A percentile compares a stretch with the other conserved stretches of the same genome.
Evolutionary conservation across 2,888 invertebrate species (phyloP).

Genomic region (Anthophora plumipes): DNA sequence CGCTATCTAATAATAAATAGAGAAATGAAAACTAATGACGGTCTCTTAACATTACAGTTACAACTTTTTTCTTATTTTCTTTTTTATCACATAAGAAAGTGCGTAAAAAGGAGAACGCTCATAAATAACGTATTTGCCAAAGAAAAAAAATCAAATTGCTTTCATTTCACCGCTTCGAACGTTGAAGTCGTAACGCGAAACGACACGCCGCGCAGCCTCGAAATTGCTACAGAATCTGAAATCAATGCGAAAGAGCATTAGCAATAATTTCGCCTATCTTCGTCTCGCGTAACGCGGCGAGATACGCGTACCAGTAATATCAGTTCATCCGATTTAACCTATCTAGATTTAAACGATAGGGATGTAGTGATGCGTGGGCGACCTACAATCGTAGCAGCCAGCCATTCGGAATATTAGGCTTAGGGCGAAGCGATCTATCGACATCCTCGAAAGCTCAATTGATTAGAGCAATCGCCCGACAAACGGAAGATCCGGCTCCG

Average conservation of each 20-base stretch:
- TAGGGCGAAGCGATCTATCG: constrained; percentile 15
- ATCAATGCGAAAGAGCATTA: constrained; percentile 15
- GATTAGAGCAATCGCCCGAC: not conserved
- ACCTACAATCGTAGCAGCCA: constrained; percentile 18
- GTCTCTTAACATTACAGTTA: too few species aligned
- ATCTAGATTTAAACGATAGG: constrained; percentile 22
- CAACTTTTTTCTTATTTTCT: too few species aligned
- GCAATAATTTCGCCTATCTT: constrained; percentile 11
- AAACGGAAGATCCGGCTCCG: constrained; percentile 5
- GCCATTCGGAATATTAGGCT: constrained; percentile 44
- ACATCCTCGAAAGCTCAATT: constrained; percentile 23
- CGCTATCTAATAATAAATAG: too few species aligned
- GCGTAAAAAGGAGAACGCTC: too few species aligned
- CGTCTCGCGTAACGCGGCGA: not conserved
- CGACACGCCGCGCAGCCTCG: not conserved
- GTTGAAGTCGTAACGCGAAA: not conserved
- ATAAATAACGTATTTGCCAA: too few species aligned
- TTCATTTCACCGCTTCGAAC: not conserved
- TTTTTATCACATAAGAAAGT: too few species aligned
- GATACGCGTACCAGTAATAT: constrained; percentile 1
- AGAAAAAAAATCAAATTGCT: too few species aligned
- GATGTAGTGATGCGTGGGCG: constrained; percentile 5
- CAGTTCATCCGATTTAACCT: constrained; percentile 39
- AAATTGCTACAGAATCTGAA: not conserved
- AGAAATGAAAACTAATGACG: too few species aligned